Percentiles rank a stretch among this genome's conserved stretches.
Conservation (phyloP, 1,140 invertebrate species). For the Luehdorfia chinensis region DNA sequence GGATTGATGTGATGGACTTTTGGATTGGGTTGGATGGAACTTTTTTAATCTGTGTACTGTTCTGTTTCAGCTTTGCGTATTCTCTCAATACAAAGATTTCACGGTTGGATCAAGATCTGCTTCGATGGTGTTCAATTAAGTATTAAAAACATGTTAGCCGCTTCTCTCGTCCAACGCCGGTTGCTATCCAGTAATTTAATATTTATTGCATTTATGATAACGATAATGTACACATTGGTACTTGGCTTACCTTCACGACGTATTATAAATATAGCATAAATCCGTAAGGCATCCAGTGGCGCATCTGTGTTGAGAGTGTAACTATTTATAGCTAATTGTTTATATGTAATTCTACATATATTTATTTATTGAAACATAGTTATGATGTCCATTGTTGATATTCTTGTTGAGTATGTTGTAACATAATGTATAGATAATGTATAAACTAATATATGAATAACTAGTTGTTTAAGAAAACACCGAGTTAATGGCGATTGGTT, state of each 20-base stretch:
- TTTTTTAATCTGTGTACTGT: conserved; percentile 42
- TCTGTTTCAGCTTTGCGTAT: conserved; percentile 89
- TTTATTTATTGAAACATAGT: conserved; percentile 41
- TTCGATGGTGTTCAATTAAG: conserved; percentile 65
- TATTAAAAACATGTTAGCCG: conserved; percentile 21
- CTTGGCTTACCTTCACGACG: background rate
- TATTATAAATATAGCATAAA: background rate
- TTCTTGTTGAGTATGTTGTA: conserved; percentile 75
- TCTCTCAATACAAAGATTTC: conserved; percentile 94
- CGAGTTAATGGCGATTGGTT: background rate
- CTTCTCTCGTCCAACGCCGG: conserved; percentile 8
- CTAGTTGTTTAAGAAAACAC: conserved; percentile 13
- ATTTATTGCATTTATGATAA: conserved; percentile 33
- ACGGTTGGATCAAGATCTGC: conserved; percentile 80
- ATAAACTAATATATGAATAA: conserved; percentile 22
- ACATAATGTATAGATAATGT: conserved; percentile 50
- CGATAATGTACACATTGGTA: conserved; percentile 16
- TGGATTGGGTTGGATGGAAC: no score
- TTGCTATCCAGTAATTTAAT: conserved; percentile 15
- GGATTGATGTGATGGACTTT: no score
- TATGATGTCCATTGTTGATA: conserved; percentile 71
- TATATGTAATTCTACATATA: no score
- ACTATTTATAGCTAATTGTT: no score
- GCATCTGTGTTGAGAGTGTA: background rate
- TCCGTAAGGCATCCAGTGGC: background rate